Evolutionary conservation across 1,140 invertebrate species (phyloP).

Genomic region (Melipona quadrifasciata): DNA sequence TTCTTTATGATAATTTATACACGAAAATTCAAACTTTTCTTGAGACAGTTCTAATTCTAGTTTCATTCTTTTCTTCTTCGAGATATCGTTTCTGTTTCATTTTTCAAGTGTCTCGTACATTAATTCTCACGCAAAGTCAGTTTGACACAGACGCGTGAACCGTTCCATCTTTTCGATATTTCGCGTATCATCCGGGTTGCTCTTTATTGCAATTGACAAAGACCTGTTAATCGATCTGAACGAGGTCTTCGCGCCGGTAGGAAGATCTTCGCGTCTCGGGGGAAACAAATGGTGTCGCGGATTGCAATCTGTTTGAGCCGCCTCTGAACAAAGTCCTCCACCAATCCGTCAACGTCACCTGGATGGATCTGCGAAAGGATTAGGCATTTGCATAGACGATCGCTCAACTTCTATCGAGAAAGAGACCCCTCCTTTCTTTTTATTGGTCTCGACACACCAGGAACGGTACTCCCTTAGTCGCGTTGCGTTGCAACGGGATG

Average conservation of each 20-base stretch:
- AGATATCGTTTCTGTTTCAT: too few relatives aligned
- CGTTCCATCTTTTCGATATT: background rate
- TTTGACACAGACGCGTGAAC: background rate
- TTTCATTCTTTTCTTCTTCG: background rate
- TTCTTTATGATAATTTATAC: background rate
- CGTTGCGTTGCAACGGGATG: background rate
- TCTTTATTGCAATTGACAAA: conserved; percentile 52
- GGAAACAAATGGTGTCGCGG: conserved; percentile 73
- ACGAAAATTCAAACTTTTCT: background rate
- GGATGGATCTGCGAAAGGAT: conserved; percentile 78
- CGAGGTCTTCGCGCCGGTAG: conserved; percentile 35
- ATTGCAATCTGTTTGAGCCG: conserved; percentile 73
- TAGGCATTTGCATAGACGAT: conserved; percentile 81
- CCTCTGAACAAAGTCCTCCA: conserved; percentile 59
- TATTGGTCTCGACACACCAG: background rate
- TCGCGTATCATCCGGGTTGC: background rate
- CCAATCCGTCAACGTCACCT: conserved; percentile 79
- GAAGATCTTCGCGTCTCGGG: conserved; percentile 43
- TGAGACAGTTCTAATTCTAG: too few relatives aligned
- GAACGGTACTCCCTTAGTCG: background rate
- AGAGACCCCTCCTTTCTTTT: conserved; percentile 42
- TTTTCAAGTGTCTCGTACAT: too few relatives aligned
- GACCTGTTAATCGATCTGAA: conserved; percentile 42
- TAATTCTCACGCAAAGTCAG: background rate
- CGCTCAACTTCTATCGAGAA: conserved; percentile 71